These are phyloP conservation scores for Osmoderma eremita DNA, from an alignment of 2,888 invertebrate genomes.

Conservation along the genomic window DNA sequence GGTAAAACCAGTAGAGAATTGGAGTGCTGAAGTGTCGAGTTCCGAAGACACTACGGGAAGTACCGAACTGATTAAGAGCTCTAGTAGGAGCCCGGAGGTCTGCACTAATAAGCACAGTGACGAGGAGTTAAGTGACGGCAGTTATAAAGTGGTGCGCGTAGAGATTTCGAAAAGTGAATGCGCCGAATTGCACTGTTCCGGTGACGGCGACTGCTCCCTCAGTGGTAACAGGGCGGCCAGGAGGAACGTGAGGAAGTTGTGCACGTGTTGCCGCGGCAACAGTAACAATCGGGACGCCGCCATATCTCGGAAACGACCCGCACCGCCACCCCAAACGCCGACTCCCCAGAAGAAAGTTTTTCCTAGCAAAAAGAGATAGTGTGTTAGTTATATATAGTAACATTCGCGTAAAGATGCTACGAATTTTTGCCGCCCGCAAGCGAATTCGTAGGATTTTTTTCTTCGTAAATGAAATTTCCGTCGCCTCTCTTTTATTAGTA, in stretches of 20 bases:
- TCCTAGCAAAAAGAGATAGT: conserved; percentile 63
- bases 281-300: conserved; percentile 49
- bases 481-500: conserved; percentile 52
- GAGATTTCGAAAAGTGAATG: conserved; percentile 55
- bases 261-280: conserved; percentile 61
- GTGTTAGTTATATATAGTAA: conserved; percentile 51
- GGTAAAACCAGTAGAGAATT: conserved; percentile 51
- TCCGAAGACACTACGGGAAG: conserved; percentile 60
- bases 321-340: conserved; percentile 58
- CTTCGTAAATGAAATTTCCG: conserved; percentile 46
- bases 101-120: conserved; percentile 51
- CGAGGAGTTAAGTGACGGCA: conserved; percentile 53
- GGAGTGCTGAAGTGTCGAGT: conserved; percentile 57
- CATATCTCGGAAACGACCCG: conserved; percentile 55
- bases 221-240: conserved; percentile 58
- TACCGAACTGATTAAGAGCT: conserved; percentile 54
- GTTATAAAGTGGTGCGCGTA: conserved; percentile 57
- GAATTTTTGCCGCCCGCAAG: too few relatives aligned
- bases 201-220: conserved; percentile 54
- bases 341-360: conserved; percentile 61
- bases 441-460: too few relatives aligned
- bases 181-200: conserved; percentile 47
- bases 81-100: conserved; percentile 52
- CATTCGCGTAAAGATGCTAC: conserved; percentile 38
- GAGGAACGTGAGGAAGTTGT: conserved; percentile 59